Percentiles rank a stretch among this genome's conserved stretches.
Evolutionary conservation across 2,113 vertebrate genomes (phyloP).

Genomic region (Bettongia penicillata): DNA sequence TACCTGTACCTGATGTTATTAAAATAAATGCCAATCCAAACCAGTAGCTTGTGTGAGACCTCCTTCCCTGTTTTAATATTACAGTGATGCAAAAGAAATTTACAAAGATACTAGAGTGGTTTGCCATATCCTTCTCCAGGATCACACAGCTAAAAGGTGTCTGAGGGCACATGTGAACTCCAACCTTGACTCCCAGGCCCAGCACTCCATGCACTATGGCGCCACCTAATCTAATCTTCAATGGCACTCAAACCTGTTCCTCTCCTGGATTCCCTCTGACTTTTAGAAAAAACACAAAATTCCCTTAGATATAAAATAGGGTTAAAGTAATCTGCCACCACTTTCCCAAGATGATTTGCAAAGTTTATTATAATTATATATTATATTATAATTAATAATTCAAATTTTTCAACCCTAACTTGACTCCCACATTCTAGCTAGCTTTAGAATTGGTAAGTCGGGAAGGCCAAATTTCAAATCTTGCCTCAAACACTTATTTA

Average conservation of each 20-base stretch:
- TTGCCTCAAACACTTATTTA: not conserved
- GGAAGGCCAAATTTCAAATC: not conserved
- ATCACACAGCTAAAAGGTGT: not conserved
- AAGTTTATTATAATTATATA: not conserved
- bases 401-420: not conserved
- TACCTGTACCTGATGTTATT: slow-evolving; percentile 39
- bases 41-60: slow-evolving; percentile 28
- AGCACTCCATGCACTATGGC: not conserved
- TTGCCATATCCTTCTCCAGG: not conserved
- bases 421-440: no score
- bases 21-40: slow-evolving; percentile 49
- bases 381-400: not conserved
- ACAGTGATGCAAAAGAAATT: slow-evolving; percentile 24
- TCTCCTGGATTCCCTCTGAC: slow-evolving; percentile 27
- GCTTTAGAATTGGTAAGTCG: not conserved
- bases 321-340: not conserved
- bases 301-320: slow-evolving; percentile 15
- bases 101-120: not conserved
- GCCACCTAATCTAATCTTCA: not conserved
- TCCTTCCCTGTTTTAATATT: slow-evolving; percentile 44
- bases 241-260: not conserved
- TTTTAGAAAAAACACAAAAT: slow-evolving; percentile 42
- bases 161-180: not conserved
- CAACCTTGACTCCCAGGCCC: not conserved
- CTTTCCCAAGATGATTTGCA: not conserved